Conservation (phyloP, 2,797 vertebrate genomes). For the Lepus oiostolus region DNA sequence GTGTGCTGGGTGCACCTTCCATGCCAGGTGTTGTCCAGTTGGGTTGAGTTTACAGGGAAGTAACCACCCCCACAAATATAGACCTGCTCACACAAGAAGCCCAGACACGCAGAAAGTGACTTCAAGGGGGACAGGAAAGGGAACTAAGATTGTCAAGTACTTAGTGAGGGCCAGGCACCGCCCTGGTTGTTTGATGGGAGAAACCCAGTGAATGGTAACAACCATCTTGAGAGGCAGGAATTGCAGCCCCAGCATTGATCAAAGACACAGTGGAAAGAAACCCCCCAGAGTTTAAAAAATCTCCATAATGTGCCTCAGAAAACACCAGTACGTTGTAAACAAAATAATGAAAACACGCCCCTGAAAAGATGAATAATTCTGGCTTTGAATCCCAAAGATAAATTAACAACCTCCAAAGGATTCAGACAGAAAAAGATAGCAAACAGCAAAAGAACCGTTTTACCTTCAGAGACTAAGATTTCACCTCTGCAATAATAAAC, state of each 20-base stretch:
- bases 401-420: background rate
- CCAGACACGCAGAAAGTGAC: background rate
- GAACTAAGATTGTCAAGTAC: background rate
- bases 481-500: background rate
- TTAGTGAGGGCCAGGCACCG: background rate
- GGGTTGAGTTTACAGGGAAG: too few species aligned
- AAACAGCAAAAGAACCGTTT: background rate
- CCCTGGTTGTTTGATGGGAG: background rate
- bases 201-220: conserved; percentile 45
- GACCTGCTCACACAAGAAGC: background rate
- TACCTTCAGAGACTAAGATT: background rate
- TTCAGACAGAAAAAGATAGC: background rate
- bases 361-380: background rate
- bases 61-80: too few species aligned
- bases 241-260: background rate
- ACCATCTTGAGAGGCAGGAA: background rate
- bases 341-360: background rate
- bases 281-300: background rate
- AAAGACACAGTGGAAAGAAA: conserved; percentile 1
- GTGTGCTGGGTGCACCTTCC: too few species aligned
- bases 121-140: background rate
- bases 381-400: background rate
- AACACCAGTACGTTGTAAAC: background rate
- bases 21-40: too few species aligned
- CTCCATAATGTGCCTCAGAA: background rate